Evolutionary conservation across 1,140 invertebrate species (phyloP).

Genomic region (Philopotamus ludificatus): DNA sequence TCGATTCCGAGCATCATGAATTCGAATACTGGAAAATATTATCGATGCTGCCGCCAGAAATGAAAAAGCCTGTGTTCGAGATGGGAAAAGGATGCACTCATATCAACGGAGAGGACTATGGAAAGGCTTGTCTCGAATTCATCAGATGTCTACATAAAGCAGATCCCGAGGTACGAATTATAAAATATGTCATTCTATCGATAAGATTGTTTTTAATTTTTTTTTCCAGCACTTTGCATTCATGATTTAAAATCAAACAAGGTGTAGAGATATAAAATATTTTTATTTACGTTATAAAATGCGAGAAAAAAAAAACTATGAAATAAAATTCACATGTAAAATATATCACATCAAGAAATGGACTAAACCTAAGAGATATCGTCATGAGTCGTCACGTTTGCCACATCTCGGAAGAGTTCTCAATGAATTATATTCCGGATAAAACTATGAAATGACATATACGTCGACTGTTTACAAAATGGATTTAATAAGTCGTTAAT

Average conservation of each 20-base stretch:
- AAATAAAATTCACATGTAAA: no score
- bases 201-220: conserved; percentile 5
- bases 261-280: no score
- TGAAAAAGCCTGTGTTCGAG: conserved; percentile 36
- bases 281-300: no score
- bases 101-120: conserved; percentile 36
- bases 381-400: no score
- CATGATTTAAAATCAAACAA: conserved; percentile 23
- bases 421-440: no score
- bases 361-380: no score
- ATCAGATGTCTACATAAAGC: conserved; percentile 33
- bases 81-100: conserved; percentile 34
- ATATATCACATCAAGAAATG: no score
- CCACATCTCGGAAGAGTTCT: no score
- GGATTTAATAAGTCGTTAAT: no score
- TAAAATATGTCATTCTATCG: background rate
- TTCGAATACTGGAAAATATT: conserved; percentile 40
- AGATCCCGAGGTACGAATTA: conserved; percentile 30
- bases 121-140: conserved; percentile 32
- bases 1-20: conserved; percentile 36
- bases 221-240: conserved; percentile 29
- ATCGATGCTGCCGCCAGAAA: conserved; percentile 29
- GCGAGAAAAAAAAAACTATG: no score
- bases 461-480: no score
- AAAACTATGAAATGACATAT: no score